phyloP scores from a whole-genome alignment of 2,797 vertebrate genomes.

The Girardinus metallicus region DNA sequence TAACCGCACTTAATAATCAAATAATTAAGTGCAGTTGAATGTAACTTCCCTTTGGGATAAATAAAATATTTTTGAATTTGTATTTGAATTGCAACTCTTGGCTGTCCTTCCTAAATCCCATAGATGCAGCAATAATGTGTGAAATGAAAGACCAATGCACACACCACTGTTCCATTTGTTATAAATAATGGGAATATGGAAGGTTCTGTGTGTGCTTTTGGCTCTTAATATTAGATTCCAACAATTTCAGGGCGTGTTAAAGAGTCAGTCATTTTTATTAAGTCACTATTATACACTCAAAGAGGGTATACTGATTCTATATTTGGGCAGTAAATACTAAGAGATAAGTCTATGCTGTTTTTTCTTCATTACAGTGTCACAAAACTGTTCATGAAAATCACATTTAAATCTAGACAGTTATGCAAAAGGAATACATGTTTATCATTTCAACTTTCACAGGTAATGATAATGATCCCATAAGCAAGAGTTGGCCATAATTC shows the following conservation, averaged over 20 bases:
- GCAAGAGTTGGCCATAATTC: conserved; percentile 61
- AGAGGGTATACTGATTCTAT: background rate
- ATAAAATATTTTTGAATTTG: too few relatives aligned
- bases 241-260: background rate
- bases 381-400: conserved; percentile 4
- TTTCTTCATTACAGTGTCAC: conserved; percentile 10
- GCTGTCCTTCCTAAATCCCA: background rate
- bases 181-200: background rate
- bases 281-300: background rate
- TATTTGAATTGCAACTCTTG: background rate
- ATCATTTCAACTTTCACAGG: conserved; percentile 39
- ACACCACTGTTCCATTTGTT: background rate
- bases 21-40: background rate
- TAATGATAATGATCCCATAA: conserved; percentile 71
- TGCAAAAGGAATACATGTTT: conserved; percentile 21
- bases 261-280: background rate
- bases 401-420: conserved; percentile 10
- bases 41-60: too few relatives aligned
- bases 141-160: background rate
- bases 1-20: background rate
- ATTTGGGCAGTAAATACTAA: background rate
- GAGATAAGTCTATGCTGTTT: background rate
- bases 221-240: background rate
- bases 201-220: background rate
- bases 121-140: background rate